Conservation (phyloP, 2,888 invertebrate species). For the Leptinotarsa rubiginosa region DNA sequence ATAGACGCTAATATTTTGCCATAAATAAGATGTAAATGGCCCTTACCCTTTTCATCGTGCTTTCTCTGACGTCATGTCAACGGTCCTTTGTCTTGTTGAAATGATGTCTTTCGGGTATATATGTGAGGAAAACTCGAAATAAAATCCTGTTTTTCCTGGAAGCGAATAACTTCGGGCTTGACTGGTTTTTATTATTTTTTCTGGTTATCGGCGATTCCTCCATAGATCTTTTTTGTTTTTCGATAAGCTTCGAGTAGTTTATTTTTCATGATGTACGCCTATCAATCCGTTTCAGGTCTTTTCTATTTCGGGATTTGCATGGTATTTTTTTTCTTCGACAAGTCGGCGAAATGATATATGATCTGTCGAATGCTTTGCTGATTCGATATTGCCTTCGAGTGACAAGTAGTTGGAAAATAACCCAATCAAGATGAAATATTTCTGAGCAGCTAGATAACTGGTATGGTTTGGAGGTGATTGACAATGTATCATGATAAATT, state of each 20-base stretch:
- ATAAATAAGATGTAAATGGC: conserved; percentile 50
- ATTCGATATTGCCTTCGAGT: background rate
- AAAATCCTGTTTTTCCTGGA: conserved; percentile 33
- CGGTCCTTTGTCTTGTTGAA: conserved; percentile 48
- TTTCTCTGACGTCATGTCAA: conserved; percentile 46
- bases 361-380: background rate
- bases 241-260: conserved; percentile 5
- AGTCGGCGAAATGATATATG: background rate
- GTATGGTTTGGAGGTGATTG: too few species aligned
- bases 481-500: too few species aligned
- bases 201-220: conserved; percentile 14
- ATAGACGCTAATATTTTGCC: conserved; percentile 44
- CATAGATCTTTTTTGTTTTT: conserved; percentile 7
- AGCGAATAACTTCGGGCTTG: conserved; percentile 26
- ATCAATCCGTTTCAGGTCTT: conserved; percentile 2
- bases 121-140: conserved; percentile 31
- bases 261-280: background rate
- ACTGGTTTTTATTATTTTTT: conserved; percentile 24
- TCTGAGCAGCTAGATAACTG: too few species aligned
- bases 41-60: conserved; percentile 46
- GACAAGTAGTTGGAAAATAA: too few species aligned
- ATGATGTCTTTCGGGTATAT: conserved; percentile 42
- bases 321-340: background rate
- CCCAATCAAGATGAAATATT: too few species aligned
- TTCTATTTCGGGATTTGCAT: background rate